A percentile compares a stretch with the other conserved stretches of the same genome.
These are phyloP conservation scores for Pseudachorutes palmiensis DNA, from an alignment of 1,140 invertebrate genomes.

Conservation along the genomic window DNA sequence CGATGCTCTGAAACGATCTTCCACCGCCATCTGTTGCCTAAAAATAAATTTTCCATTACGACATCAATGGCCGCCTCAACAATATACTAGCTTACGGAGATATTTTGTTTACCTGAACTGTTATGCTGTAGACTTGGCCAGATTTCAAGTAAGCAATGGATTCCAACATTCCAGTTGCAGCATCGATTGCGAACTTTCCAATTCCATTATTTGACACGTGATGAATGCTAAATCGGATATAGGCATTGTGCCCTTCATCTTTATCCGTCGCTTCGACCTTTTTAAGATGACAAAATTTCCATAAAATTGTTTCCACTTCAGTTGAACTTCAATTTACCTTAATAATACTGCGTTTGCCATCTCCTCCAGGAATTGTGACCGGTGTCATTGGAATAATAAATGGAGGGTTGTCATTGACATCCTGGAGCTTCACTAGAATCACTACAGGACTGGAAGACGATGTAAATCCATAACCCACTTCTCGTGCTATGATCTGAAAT, in stretches of 20 bases:
- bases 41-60: slow-evolving; percentile 22
- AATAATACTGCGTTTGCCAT: slow-evolving; percentile 63
- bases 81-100: too few species aligned
- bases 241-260: slow-evolving; percentile 72
- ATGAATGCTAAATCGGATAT: slow-evolving; percentile 71
- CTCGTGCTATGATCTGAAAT: slow-evolving; percentile 59
- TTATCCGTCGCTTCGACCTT: slow-evolving; percentile 71
- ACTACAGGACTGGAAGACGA: slow-evolving; percentile 69
- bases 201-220: slow-evolving; percentile 82
- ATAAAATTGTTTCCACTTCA: too few species aligned
- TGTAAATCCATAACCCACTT: slow-evolving; percentile 65
- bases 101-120: slow-evolving; percentile 72
- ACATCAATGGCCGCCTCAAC: too few species aligned
- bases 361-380: slow-evolving; percentile 65
- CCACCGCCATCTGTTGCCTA: slow-evolving; percentile 47
- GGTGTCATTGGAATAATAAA: slow-evolving; percentile 39
- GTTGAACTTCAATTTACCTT: slow-evolving; percentile 47
- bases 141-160: slow-evolving; percentile 61
- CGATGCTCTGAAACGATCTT: slow-evolving; percentile 59
- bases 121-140: slow-evolving; percentile 80
- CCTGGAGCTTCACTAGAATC: slow-evolving; percentile 59
- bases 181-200: slow-evolving; percentile 74
- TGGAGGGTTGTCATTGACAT: slow-evolving; percentile 45
- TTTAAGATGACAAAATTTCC: neutral
- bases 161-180: slow-evolving; percentile 62